Conservation (phyloP, 2,888 invertebrate genomes). For the Mythimna vitellina region DNA sequence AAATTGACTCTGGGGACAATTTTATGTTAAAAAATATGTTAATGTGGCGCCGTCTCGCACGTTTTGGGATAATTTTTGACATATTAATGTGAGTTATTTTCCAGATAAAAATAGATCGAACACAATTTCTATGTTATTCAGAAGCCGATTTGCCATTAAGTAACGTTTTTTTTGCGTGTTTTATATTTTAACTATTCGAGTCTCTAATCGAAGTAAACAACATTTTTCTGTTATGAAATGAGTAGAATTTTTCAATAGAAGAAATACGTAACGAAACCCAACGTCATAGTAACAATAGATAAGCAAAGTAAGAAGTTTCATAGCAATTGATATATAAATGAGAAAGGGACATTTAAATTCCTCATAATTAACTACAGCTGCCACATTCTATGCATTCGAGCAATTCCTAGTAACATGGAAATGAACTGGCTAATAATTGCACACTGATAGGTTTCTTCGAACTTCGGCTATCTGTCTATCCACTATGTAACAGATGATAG, state of each 20-base stretch:
- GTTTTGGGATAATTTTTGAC: slow-evolving; percentile 28
- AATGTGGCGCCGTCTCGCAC: slow-evolving; percentile 58
- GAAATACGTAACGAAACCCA: slow-evolving; percentile 15
- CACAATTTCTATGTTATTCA: slow-evolving; percentile 36
- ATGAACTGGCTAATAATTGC: slow-evolving; percentile 42
- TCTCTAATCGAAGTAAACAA: slow-evolving; percentile 26
- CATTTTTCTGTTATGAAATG: slow-evolving; percentile 6
- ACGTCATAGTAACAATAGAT: slow-evolving; percentile 16
- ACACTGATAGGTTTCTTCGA: slow-evolving; percentile 49
- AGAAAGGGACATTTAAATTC: slow-evolving; percentile 9
- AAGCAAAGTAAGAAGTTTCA: slow-evolving; percentile 14
- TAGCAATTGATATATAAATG: slow-evolving; percentile 20
- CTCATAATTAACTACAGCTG: slow-evolving; percentile 26
- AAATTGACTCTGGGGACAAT: slow-evolving; percentile 36
- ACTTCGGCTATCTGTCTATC: slow-evolving; percentile 22
- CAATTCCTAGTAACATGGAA: slow-evolving; percentile 39
- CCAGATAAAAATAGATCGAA: slow-evolving; percentile 42
- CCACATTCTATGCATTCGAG: slow-evolving; percentile 26
- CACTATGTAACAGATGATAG: slow-evolving; percentile 34
- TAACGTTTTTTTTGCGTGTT: slow-evolving; percentile 5
- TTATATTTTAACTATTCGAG: slow-evolving; percentile 1
- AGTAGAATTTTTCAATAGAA: slow-evolving; percentile 7
- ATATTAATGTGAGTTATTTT: slow-evolving; percentile 50
- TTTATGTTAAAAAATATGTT: slow-evolving; percentile 37
- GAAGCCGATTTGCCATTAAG: slow-evolving; percentile 5